Percentiles rank a stretch among this genome's conserved stretches.
Conservation (phyloP, 2,113 vertebrate species). For the Trematomus loennbergii region DNA sequence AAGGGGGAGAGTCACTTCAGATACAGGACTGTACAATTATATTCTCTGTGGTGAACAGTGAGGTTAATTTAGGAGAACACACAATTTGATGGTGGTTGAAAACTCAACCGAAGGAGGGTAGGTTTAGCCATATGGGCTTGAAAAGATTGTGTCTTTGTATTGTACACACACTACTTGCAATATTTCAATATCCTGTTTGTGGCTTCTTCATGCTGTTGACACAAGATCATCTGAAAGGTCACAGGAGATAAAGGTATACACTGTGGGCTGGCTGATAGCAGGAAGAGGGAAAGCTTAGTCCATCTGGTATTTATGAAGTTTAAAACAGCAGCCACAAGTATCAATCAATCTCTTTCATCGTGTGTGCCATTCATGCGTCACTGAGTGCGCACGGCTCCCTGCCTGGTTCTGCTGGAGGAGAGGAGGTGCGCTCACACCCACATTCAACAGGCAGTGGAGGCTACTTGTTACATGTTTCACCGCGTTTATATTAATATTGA, state of each 20-base stretch:
- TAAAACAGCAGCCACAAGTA: constrained; percentile 51
- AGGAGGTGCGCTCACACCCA: constrained; percentile 43
- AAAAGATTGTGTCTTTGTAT: not conserved
- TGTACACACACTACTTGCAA: constrained; percentile 4
- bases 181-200: constrained; percentile 64
- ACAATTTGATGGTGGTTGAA: not conserved
- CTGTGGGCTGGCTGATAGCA: not conserved
- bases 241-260: constrained; percentile 22
- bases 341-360: constrained; percentile 60
- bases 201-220: constrained; percentile 3
- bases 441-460: constrained; percentile 67
- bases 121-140: not conserved
- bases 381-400: constrained; percentile 55
- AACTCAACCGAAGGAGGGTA: not conserved
- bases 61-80: constrained; percentile 3
- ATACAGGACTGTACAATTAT: not conserved
- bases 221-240: constrained; percentile 17
- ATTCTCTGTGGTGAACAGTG: not conserved
- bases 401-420: constrained; percentile 36
- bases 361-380: constrained; percentile 73
- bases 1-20: constrained; percentile 21
- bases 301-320: constrained; percentile 62
- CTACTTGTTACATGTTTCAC: constrained; percentile 10
- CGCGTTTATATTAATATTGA: not conserved
- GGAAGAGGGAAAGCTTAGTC: not conserved